Evolutionary conservation across 2,113 vertebrate species (phyloP), one percentile per base, ranked within the genome.

Genomic region (Silurus glanis): DNA sequence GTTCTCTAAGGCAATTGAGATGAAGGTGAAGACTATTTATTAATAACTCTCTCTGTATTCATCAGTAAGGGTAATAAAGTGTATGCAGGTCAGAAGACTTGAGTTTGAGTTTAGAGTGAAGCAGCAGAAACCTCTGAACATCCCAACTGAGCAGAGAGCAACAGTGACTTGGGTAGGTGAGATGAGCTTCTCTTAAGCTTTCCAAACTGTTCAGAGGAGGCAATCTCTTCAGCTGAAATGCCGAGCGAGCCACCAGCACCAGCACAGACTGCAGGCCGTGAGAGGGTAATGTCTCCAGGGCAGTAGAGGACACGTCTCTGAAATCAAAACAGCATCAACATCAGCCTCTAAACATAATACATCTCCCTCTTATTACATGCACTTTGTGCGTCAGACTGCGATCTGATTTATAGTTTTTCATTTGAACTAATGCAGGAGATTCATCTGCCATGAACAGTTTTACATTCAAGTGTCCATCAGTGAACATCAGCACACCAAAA

Each of bases 141-240:
- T 93, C 93, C 93, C 94, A 91, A 86, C 93, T 95, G 88, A 90
- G 92, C 88, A 97, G 95, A 49, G 95, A 94, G 78, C 97, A 97
- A 92, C 97, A 98, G 92, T 97, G 97, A 87, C 96, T 97, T 86
- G 96, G 96, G 83, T 96, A 97, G 0, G 97, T 97, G 82, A 97
- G 89, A 13, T 94, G 93, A 71, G 96, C 97, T 28, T 95, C 94
- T 88, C 94, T 91, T 74, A 97, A 94, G 78, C 80, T 97, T 87
- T 89, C 87, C 82, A 97, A 95, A 83, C 95, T 95, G 74, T 95
- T 94, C 89, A 96, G 93, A 0, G 95, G 90, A 75, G 96, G 96
- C 82, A 98, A 66, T 81, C 93, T 95, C 94, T 96, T 97, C 55
- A 98, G 91, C 0, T 92, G 93, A 56, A 96, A 96, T 2, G 96